Evolutionary conservation across 2,113 vertebrate genomes (phyloP), one percentile per base, ranked within the genome.

Genomic region (Centropus unirufus): DNA sequence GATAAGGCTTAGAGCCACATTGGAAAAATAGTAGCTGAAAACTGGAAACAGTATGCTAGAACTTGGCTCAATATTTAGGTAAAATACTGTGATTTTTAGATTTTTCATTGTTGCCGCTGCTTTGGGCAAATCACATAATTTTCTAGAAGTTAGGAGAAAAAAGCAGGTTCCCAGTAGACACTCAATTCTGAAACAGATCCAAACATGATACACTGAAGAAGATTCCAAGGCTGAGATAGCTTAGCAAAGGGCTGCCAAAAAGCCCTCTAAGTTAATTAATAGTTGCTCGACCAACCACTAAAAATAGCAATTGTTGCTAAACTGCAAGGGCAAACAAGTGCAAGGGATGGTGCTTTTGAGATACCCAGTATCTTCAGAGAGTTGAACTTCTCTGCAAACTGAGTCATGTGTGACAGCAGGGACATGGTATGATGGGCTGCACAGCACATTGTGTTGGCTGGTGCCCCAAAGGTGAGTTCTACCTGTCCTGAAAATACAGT

Each of bases 391-490:
- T 34, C 11, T 12, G 30, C 20, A 30, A 22, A 13, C 6, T 0
- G 4, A 22, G 42, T 12, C 0, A 3, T 14, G 2, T 5, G 30
- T 42, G 9, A 36, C 36, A 36, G 9, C 36, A 36, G 36, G 36
- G 9, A 9, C 36, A 36, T 36, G 36, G 36, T 36, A 36, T 36
- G 36, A 36, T 36, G 36, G 36, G 36, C 36, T 36, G 36, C 36
- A 3, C 14, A 13, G 46, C 12, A 12, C 20, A 1, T 34, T 4
- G 4, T 8, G 23, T 46, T 49, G 69, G 14, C 12, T 23, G 67
- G 27, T 8, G 47, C 2, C 1, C 7, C 12, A 30, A 26, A 49
- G 64, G 24, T 2, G 47, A 76, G 30, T 49, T 63, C 66, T 40
- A 23, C 49, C 29, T 55, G 49, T 49, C 23, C 57, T 24, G 23